Conservation (phyloP, 2,113 vertebrate species). For the Cyprinodon tularosa region DNA sequence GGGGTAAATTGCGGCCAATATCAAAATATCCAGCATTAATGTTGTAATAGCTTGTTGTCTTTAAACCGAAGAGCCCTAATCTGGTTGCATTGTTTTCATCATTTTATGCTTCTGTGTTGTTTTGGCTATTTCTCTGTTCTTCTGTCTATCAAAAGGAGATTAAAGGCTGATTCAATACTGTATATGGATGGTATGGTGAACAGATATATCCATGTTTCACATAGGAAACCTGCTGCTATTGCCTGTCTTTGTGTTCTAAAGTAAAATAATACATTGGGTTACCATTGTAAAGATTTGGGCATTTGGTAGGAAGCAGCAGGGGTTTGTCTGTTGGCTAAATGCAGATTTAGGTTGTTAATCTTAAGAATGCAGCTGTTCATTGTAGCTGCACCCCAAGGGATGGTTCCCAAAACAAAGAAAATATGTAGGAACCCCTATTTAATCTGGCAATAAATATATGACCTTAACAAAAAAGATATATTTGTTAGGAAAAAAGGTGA, state of each 20-base stretch:
- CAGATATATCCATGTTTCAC: neutral
- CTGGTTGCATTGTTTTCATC: conserved; percentile 4
- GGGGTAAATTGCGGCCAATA: neutral
- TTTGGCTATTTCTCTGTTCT: too few species aligned
- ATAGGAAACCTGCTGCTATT: too few species aligned
- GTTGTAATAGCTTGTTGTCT: neutral
- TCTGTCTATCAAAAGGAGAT: neutral
- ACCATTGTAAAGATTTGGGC: neutral
- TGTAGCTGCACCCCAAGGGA: neutral
- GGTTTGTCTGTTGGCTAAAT: neutral
- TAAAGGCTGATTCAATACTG: neutral
- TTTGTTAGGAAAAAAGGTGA: neutral
- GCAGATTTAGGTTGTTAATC: neutral
- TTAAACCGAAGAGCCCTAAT: neutral
- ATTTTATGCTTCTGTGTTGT: neutral
- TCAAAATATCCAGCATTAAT: neutral
- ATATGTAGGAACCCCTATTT: neutral
- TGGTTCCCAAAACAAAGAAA: neutral
- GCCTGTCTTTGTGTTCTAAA: neutral
- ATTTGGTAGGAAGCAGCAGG: neutral
- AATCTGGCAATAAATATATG: neutral
- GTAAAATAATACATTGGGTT: neutral
- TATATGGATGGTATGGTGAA: neutral
- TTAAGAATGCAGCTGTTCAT: neutral
- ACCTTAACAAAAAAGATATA: neutral